phyloP scores from a whole-genome alignment of 2,113 vertebrate genomes.

The Phainopepla nitens region DNA sequence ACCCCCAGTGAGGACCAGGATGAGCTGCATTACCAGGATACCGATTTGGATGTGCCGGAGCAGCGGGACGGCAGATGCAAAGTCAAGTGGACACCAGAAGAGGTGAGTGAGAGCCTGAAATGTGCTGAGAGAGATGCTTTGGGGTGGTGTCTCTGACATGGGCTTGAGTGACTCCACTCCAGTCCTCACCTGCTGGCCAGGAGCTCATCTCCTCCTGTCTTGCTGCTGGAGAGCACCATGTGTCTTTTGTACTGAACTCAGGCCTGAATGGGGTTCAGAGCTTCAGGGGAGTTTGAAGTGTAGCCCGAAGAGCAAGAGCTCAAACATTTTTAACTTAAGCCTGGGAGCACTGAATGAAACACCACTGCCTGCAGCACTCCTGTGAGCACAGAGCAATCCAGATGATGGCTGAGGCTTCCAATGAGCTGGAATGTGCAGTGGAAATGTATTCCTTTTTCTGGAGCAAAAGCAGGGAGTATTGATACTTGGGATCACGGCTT shows the following conservation, averaged over 20 bases:
- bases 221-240: accelerated
- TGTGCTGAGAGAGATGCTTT: not conserved
- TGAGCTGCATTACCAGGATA: conserved; percentile 85
- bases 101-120: conserved; percentile 72
- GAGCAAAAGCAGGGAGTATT: not conserved
- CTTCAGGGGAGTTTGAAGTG: not conserved
- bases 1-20: conserved; percentile 85
- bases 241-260: not conserved
- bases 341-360: accelerated
- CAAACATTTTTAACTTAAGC: not conserved
- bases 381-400: not conserved
- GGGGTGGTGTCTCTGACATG: not conserved
- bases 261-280: not conserved
- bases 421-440: not conserved
- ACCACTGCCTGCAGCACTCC: not conserved
- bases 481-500: not conserved
- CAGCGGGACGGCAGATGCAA: conserved; percentile 87
- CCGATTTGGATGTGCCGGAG: conserved; percentile 87
- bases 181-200: accelerated
- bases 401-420: not conserved
- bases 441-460: not conserved
- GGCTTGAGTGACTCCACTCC: not conserved
- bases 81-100: conserved; percentile 92
- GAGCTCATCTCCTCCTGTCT: not conserved
- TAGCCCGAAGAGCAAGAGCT: not conserved